phyloP scores from a whole-genome alignment of 2,888 invertebrate species.

The Physocephala rufipes region DNA sequence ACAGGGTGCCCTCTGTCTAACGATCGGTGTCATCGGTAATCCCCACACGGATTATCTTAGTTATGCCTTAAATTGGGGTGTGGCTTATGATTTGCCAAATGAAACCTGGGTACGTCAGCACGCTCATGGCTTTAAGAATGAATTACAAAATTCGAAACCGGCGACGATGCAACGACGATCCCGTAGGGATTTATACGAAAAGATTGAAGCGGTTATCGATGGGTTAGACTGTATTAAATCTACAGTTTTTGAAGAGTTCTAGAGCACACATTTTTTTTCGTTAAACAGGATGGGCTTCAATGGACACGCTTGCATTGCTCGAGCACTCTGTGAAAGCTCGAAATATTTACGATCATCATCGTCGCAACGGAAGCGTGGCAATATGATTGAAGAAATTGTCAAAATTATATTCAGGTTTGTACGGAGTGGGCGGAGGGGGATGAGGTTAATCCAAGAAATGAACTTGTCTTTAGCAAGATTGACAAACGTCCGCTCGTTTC shows the following conservation, averaged over 20 bases:
- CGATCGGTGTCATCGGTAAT: conserved; percentile 70
- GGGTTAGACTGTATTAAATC: conserved; percentile 66
- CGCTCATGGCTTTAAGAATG: conserved; percentile 55
- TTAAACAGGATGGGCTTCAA: conserved; percentile 78
- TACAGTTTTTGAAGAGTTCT: background rate
- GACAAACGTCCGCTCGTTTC: background rate
- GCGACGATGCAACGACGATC: conserved; percentile 67
- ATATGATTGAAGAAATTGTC: conserved; percentile 76
- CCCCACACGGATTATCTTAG: conserved; percentile 71
- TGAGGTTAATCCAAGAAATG: background rate
- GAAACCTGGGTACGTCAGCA: conserved; percentile 68
- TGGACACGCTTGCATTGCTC: conserved; percentile 76
- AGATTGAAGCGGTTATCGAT: conserved; percentile 74
- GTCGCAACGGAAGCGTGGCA: conserved; percentile 69
- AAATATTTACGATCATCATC: conserved; percentile 68
- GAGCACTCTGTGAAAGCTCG: conserved; percentile 78
- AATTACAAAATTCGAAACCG: conserved; percentile 49
- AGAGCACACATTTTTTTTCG: background rate
- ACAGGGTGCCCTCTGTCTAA: conserved; percentile 71
- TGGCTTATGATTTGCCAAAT: conserved; percentile 73
- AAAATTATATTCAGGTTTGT: conserved; percentile 75
- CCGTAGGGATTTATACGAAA: conserved; percentile 75
- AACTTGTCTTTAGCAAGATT: no score
- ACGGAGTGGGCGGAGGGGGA: background rate
- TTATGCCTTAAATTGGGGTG: conserved; percentile 76